Conservation (phyloP, 2,797 vertebrate species). For the Mionectes olivaceus region DNA sequence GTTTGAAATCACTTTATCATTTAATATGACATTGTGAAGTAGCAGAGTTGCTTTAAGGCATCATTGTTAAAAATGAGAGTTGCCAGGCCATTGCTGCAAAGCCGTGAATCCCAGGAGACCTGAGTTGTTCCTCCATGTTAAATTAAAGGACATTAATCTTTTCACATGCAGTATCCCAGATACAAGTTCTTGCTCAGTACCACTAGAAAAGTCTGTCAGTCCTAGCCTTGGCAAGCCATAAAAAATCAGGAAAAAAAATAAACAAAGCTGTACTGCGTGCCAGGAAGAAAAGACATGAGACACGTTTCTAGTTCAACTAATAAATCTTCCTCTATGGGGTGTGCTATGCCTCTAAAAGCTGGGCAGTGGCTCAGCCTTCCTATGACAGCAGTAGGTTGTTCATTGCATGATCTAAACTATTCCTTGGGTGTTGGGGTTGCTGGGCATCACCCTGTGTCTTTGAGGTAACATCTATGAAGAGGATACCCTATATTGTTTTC, state of each 20-base stretch:
- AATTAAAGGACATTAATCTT: constrained; percentile 13
- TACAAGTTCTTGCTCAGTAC: neutral
- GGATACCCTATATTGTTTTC: rapidly evolving
- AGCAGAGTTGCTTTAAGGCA: neutral
- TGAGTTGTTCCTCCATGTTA: neutral
- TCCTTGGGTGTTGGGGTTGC: neutral
- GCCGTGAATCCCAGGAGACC: neutral
- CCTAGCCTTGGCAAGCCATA: neutral
- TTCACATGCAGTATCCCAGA: neutral
- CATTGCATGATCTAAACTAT: neutral
- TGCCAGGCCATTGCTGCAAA: neutral
- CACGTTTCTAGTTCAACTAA: neutral
- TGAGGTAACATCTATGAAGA: neutral
- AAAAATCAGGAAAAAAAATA: neutral
- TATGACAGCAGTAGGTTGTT: neutral
- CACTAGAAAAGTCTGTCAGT: neutral
- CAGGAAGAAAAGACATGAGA: neutral
- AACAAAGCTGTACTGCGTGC: neutral
- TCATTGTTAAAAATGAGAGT: neutral
- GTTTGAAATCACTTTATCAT: neutral
- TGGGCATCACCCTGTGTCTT: neutral
- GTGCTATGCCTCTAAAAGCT: neutral
- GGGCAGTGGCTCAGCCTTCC: neutral
- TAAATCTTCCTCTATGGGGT: neutral
- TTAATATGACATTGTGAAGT: neutral